phyloP scores from a whole-genome alignment of 2,797 vertebrate genomes.

The Enteromius fasciolatus region DNA sequence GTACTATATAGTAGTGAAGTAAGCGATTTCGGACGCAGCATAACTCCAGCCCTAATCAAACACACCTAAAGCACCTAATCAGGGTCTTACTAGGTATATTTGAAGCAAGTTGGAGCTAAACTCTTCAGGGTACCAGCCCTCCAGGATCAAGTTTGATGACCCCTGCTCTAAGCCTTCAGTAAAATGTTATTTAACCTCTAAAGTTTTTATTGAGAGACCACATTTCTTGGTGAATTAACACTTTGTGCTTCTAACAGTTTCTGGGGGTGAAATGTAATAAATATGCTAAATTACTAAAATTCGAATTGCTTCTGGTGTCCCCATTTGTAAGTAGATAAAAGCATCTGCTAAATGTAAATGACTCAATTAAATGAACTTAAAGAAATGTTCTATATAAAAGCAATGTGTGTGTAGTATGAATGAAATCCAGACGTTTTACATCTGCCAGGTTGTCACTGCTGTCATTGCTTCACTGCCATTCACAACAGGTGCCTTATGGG shows the following conservation, averaged over 20 bases:
- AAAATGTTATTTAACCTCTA: neutral
- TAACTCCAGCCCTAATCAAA: too few species aligned
- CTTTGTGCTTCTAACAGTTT: neutral
- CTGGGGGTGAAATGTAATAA: neutral
- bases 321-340: neutral
- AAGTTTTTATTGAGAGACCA: neutral
- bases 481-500: neutral
- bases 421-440: neutral
- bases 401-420: neutral
- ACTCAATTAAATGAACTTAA: neutral
- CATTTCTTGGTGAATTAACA: neutral
- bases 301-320: neutral
- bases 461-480: neutral
- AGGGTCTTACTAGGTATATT: too few species aligned
- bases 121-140: too few species aligned
- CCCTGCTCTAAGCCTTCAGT: too few species aligned
- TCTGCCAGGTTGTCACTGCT: neutral
- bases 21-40: too few species aligned
- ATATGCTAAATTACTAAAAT: neutral
- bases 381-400: neutral
- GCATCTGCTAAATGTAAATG: neutral
- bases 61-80: too few species aligned
- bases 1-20: too few species aligned
- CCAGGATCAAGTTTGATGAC: too few species aligned
- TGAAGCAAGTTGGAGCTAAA: too few species aligned